Percentiles rank a stretch among this genome's conserved stretches.
Evolutionary conservation across 2,888 invertebrate genomes (phyloP).

Genomic region (Megaustenia siamemsis): DNA sequence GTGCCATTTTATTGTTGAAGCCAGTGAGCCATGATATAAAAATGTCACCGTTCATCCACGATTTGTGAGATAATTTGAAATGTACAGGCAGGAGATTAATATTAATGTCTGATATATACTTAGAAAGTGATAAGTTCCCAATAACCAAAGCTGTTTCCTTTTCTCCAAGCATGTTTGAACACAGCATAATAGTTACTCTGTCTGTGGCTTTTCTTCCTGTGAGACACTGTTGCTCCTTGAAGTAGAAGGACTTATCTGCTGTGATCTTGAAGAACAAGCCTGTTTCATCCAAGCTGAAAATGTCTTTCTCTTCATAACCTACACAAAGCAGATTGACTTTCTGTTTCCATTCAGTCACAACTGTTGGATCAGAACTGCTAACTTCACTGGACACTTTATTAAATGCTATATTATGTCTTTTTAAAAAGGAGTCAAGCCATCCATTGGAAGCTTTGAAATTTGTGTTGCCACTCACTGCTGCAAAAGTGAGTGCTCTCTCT

Average conservation of each 20-base stretch:
- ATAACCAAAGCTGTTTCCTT: neutral
- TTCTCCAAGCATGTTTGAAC: conserved; percentile 16
- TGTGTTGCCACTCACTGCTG: conserved; percentile 1
- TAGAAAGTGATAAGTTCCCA: neutral
- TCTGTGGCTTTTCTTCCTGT: neutral
- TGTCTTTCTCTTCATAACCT: conserved; percentile 9
- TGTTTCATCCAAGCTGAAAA: conserved; percentile 12
- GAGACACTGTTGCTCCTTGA: conserved; percentile 7
- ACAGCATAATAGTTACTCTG: conserved; percentile 5
- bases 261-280: neutral
- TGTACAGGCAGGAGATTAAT: neutral
- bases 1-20: conserved; percentile 31
- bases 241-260: conserved; percentile 7
- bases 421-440: conserved; percentile 11
- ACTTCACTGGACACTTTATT: neutral
- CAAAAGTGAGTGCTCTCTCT: conserved; percentile 28
- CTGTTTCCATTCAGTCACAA: conserved; percentile 20
- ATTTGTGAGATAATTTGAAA: conserved; percentile 19
- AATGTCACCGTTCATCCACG: conserved; percentile 16
- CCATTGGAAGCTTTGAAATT: conserved; percentile 25
- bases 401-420: conserved; percentile 18
- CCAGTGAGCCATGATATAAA: conserved; percentile 19
- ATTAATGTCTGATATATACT: conserved; percentile 13
- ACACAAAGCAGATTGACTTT: conserved; percentile 1
- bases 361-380: neutral